These are phyloP conservation scores for Eumacrocentrus americanus DNA, from an alignment of 2,888 invertebrate species.

Conservation along the genomic window DNA sequence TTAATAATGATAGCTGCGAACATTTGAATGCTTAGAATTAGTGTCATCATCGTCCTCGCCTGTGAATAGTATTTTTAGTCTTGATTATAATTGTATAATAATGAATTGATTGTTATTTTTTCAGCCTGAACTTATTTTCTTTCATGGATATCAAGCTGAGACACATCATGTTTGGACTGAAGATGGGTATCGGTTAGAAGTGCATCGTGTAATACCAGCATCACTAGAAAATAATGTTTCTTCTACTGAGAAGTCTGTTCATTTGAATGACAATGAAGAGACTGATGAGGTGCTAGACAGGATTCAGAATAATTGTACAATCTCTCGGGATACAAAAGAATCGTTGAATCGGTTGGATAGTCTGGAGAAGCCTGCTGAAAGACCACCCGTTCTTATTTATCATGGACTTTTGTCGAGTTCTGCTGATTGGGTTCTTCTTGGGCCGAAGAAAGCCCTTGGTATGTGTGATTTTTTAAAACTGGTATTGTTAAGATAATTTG, in stretches of 20 bases:
- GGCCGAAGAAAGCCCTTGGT: constrained; percentile 56
- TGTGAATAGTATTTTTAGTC: no score
- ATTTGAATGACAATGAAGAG: neutral
- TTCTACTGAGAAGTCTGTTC: neutral
- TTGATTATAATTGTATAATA: no score
- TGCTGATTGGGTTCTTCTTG: constrained; percentile 56
- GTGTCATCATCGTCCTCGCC: neutral
- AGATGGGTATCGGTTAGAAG: constrained; percentile 62
- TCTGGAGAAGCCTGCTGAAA: no score
- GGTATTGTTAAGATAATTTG: neutral
- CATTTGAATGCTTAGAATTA: no score
- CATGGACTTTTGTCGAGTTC: constrained; percentile 57
- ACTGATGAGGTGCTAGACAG: no score
- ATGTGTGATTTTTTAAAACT: constrained; percentile 21
- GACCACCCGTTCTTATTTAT: constrained; percentile 49
- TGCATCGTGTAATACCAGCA: constrained; percentile 59
- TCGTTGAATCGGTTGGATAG: no score
- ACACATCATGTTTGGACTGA: constrained; percentile 61
- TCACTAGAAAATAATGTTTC: constrained; percentile 12
- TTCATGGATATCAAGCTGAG: constrained; percentile 61
- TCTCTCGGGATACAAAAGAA: no score
- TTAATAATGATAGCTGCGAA: no score
- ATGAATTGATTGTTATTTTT: constrained; percentile 37
- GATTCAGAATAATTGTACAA: no score
- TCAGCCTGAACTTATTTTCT: constrained; percentile 61